Evolutionary conservation across 1,140 invertebrate genomes (phyloP), one percentile per base, ranked within the genome.

Genomic region (Andrena cerasifolii): DNA sequence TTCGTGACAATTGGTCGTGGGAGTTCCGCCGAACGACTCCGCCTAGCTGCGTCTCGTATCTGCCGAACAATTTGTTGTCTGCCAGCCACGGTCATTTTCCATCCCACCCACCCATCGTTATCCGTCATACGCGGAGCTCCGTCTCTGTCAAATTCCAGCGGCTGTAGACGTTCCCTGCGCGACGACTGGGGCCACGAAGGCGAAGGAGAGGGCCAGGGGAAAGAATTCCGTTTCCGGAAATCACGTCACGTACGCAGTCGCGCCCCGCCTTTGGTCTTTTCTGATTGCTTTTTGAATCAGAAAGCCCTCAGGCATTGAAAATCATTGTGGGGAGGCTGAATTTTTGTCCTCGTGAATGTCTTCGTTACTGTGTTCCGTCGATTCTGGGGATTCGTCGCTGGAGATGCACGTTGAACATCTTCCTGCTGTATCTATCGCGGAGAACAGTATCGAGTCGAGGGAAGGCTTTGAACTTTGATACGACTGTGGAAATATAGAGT

Each of bases 51-150:
- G 61, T 14, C 51, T 74, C 61, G 54, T 51, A 71, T 75, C 65
- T 26, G 59, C 31, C 65, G 59, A 80, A 83, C 82, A 45, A 82
- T 80, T 80, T 81, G 78, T 81, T 74, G 36, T 28, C 65, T 78
- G 63, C 68, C 77, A 65, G 24, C 59, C 43, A 14, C 28, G 66
- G 66, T 21, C 68, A 65, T 68, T 77, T 66, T 68, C 66, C 54
- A 51, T 47, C 58, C 51, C 26, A 26, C 43, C 49, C 7, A 26
- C 21, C 75, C 24, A n/a, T n/a, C 28, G 18, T 68, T 74, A 66
- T 74, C 49, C 63, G 61, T 66, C 77, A 79, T 79, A 79, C 58
- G 61, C 54, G 26, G 24, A 74, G 53, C 70, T 79, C 49, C 71
- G 61, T 74, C 70, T 74, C 71, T 51, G 77, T 79, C 77, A 74